Conservation (phyloP, 1,140 invertebrate species). For the Pygmarrhopalites habei region DNA sequence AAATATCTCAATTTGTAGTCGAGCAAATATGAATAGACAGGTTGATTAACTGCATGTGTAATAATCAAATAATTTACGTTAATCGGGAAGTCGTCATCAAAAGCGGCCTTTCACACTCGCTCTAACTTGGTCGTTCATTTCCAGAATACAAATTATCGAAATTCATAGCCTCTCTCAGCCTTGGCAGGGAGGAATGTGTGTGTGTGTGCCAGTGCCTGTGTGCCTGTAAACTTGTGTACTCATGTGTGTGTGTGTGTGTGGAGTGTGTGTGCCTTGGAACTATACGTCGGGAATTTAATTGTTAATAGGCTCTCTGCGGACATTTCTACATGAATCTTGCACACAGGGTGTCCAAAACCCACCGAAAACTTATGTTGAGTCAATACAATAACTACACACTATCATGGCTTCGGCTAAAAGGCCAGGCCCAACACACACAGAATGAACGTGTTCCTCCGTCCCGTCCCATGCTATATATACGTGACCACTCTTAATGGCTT, state of each 20-base stretch:
- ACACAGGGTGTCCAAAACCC: neutral
- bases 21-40: neutral
- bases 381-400: no score
- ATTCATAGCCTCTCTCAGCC: no score
- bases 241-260: no score
- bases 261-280: no score
- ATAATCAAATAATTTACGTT: conserved; percentile 5
- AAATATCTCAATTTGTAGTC: neutral
- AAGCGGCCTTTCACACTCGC: neutral
- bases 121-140: neutral
- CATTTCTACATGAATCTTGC: conserved; percentile 1
- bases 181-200: no score
- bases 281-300: conserved; percentile 1
- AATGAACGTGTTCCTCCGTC: no score
- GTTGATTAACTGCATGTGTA: neutral
- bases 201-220: no score
- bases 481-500: conserved; percentile 1
- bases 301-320: neutral
- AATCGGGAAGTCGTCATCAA: neutral
- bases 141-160: no score
- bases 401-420: no score
- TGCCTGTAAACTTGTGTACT: no score
- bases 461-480: neutral
- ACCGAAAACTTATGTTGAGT: neutral
- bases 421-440: no score